A percentile compares a stretch with the other conserved stretches of the same genome.
These are phyloP conservation scores for Tipula vernalis DNA, from an alignment of 2,888 invertebrate species.

Conservation along the genomic window DNA sequence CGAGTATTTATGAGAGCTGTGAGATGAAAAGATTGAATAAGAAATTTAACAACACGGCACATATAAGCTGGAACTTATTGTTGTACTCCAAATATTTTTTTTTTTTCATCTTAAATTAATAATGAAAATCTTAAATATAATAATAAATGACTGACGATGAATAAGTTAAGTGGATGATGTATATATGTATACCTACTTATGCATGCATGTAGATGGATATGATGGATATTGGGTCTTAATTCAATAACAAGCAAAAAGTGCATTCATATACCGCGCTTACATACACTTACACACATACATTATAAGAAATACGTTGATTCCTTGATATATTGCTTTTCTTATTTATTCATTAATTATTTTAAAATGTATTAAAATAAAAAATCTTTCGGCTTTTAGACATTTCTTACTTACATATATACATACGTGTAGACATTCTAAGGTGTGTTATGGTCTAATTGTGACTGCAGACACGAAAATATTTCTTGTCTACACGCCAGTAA, in stretches of 20 bases:
- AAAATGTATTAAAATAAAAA: background rate
- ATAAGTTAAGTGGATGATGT: background rate
- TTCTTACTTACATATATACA: background rate
- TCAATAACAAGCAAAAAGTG: background rate
- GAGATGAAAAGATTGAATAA: background rate
- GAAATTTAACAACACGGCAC: background rate
- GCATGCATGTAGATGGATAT: background rate
- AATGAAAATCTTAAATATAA: background rate
- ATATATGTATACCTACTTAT: background rate
- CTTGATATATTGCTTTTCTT: background rate
- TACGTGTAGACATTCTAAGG: background rate
- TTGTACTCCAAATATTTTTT: background rate
- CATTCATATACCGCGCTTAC: background rate
- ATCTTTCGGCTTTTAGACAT: background rate
- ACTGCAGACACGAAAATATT: background rate
- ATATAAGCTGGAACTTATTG: background rate
- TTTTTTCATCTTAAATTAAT: background rate
- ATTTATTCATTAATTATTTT: background rate
- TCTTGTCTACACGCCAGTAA: background rate
- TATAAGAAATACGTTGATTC: background rate
- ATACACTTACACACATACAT: background rate
- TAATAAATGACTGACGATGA: constrained; percentile 4
- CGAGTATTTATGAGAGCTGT: background rate
- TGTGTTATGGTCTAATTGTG: background rate
- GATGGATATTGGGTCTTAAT: background rate